phyloP scores from a whole-genome alignment of 2,797 vertebrate species.

The Neopelma chrysocephalum region DNA sequence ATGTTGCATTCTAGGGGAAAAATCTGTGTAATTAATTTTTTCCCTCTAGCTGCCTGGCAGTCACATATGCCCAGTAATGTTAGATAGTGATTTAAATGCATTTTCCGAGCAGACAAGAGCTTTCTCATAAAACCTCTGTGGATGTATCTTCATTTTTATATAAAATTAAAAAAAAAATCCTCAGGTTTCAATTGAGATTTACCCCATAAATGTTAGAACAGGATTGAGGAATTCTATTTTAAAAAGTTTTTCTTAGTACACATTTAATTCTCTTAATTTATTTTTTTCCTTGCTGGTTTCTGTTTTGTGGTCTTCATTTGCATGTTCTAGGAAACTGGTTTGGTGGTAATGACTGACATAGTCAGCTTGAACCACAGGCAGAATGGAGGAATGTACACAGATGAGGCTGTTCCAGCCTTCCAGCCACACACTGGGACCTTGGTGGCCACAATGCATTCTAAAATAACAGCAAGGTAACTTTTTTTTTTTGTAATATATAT shows the following conservation, averaged over 20 bases:
- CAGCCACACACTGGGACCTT: constrained; percentile 89
- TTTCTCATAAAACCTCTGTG: neutral
- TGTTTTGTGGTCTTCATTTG: neutral
- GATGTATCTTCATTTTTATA: neutral
- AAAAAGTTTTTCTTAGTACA: neutral
- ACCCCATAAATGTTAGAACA: neutral
- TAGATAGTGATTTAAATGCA: neutral
- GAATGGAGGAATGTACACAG: constrained; percentile 90
- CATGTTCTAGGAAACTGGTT: constrained; percentile 84
- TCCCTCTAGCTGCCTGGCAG: neutral
- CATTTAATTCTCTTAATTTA: neutral
- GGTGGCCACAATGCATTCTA: constrained; percentile 80
- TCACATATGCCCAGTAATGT: neutral
- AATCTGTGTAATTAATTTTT: neutral
- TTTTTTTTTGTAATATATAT: accelerated
- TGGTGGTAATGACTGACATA: constrained; percentile 92
- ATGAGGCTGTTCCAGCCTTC: constrained; percentile 90
- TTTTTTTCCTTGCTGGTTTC: neutral
- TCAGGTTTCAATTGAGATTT: neutral
- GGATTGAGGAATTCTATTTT: neutral
- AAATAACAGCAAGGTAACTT: constrained; percentile 78
- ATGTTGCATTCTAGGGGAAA: neutral
- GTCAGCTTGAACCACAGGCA: constrained; percentile 92
- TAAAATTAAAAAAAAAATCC: neutral
- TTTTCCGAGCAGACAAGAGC: neutral